These are phyloP conservation scores for Cairina moschata DNA, from an alignment of 2,113 vertebrate species.

Conservation along the genomic window DNA sequence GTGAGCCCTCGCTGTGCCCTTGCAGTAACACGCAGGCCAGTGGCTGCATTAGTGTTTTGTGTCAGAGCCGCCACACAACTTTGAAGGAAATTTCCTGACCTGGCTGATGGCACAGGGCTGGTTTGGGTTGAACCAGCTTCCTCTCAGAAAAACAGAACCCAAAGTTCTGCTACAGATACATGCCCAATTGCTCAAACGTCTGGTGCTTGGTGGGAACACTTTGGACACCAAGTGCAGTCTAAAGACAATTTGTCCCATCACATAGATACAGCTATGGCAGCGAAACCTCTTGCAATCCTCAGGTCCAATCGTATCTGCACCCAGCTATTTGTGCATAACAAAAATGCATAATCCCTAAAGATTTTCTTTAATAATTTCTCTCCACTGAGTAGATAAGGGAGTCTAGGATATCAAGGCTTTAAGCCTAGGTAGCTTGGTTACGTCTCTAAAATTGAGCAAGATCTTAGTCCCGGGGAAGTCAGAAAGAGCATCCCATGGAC, in stretches of 20 bases:
- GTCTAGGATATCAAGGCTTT: neutral
- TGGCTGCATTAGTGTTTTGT: neutral
- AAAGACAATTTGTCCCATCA: neutral
- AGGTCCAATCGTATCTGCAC: neutral
- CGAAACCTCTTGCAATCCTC: neutral
- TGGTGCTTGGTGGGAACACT: neutral
- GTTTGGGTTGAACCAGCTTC: neutral
- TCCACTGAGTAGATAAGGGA: neutral
- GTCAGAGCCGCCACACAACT: neutral
- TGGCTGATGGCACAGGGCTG: neutral
- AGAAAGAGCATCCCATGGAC: neutral
- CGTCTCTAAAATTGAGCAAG: neutral
- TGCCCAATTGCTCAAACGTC: neutral
- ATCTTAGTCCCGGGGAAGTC: neutral
- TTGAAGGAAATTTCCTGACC: fast-evolving
- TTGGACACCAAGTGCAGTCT: neutral
- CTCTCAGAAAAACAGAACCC: neutral
- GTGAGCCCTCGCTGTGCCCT: neutral
- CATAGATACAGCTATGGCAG: neutral
- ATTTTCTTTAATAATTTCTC: neutral
- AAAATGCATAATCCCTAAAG: neutral
- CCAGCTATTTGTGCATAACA: neutral
- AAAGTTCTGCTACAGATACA: neutral
- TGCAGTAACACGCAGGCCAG: neutral
- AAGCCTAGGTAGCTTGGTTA: neutral